Evolutionary conservation across 2,888 invertebrate genomes (phyloP).

Genomic region (Pyrgus malvae): DNA sequence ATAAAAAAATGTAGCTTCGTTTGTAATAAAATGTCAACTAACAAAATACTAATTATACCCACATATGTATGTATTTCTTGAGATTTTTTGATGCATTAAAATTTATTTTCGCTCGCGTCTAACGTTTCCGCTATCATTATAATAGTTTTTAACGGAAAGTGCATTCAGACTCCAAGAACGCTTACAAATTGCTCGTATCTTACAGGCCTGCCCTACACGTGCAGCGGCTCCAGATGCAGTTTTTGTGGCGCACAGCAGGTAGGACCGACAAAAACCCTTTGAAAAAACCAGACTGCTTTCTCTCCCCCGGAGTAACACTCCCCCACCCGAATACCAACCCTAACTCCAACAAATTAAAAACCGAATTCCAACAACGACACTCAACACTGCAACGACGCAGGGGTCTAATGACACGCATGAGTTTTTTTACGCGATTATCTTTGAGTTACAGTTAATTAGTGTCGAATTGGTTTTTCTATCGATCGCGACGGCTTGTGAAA

Average conservation of each 20-base stretch:
- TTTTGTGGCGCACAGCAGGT: constrained; percentile 63
- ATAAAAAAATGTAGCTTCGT: too few relatives aligned
- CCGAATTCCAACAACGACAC: background rate
- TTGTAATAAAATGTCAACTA: too few relatives aligned
- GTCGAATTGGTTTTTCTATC: constrained; percentile 46
- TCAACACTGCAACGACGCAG: constrained; percentile 45
- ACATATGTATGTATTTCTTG: too few relatives aligned
- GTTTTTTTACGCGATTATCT: constrained; percentile 50
- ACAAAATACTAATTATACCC: too few relatives aligned
- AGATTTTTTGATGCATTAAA: too few relatives aligned
- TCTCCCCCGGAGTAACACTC: constrained; percentile 40
- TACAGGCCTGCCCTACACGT: constrained; percentile 28
- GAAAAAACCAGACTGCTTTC: constrained; percentile 52
- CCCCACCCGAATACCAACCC: constrained; percentile 33
- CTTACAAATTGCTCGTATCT: constrained; percentile 14
- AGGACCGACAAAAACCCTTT: constrained; percentile 51
- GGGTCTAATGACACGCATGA: constrained; percentile 72
- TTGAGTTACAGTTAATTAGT: constrained; percentile 63
- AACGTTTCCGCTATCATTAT: too few relatives aligned
- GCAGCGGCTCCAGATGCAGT: constrained; percentile 37
- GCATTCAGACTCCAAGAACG: background rate
- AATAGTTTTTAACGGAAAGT: background rate
- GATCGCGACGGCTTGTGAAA: constrained; percentile 23
- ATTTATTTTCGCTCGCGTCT: too few relatives aligned
- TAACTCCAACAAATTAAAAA: constrained; percentile 18